These are phyloP conservation scores for Pelmatolapia mariae DNA, from an alignment of 2,113 vertebrate genomes.

Conservation along the genomic window DNA sequence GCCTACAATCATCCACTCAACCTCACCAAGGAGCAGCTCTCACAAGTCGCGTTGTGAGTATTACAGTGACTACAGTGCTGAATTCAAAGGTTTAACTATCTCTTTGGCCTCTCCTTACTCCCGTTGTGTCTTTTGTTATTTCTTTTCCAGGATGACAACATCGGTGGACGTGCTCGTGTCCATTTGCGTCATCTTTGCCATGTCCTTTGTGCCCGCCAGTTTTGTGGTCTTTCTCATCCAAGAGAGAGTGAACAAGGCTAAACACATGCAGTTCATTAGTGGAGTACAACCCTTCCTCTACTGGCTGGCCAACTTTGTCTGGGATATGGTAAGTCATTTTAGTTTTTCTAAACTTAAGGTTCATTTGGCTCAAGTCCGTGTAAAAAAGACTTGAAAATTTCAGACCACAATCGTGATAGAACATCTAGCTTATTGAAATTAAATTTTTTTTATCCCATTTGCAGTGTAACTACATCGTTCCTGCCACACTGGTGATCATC, in stretches of 20 bases:
- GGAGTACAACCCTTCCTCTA: constrained; percentile 95
- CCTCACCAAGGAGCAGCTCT: constrained; percentile 96
- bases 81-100: neutral
- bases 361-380: rapidly evolving
- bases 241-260: constrained; percentile 95
- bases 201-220: constrained; percentile 92
- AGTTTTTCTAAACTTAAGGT: neutral
- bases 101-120: neutral
- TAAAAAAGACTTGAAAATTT: neutral
- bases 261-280: constrained; percentile 96
- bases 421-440: neutral
- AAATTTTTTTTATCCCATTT: neutral
- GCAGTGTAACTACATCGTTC: constrained; percentile 96
- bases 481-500: constrained; percentile 90
- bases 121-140: neutral
- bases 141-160: constrained; percentile 86
- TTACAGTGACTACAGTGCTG: neutral
- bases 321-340: constrained; percentile 90
- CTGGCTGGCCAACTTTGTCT: constrained; percentile 95
- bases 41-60: constrained; percentile 95
- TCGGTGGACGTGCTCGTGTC: constrained; percentile 95
- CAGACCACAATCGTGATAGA: neutral
- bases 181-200: constrained; percentile 91
- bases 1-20: constrained; percentile 94
- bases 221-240: constrained; percentile 98